These are phyloP conservation scores for Scelioninae gen. 2 DNA, from an alignment of 2,888 invertebrate species.

Conservation along the genomic window DNA sequence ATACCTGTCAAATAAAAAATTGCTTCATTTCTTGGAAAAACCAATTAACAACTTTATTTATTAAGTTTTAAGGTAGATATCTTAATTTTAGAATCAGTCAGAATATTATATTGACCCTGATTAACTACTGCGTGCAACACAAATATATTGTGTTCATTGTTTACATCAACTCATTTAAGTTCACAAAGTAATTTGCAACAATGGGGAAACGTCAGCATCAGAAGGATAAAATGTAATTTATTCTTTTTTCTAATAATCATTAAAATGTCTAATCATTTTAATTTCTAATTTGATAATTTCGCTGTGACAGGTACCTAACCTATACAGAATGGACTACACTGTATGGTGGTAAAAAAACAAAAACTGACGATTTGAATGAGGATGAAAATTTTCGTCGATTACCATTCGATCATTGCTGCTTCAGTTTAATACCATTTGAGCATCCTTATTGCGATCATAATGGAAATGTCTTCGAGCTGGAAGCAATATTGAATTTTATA, in stretches of 20 bases:
- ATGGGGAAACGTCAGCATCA: slow-evolving; percentile 97
- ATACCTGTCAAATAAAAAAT: too few relatives aligned
- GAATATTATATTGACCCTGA: too few relatives aligned
- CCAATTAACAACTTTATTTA: too few relatives aligned
- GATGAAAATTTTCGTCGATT: slow-evolving; percentile 91
- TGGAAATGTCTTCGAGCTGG: slow-evolving; percentile 95
- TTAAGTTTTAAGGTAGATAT: too few relatives aligned
- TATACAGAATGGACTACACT: slow-evolving; percentile 93
- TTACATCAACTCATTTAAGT: too few relatives aligned
- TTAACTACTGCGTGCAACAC: too few relatives aligned
- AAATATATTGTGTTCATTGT: too few relatives aligned
- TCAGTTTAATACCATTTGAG: slow-evolving; percentile 94
- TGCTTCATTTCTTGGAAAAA: too few relatives aligned
- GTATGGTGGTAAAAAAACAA: slow-evolving; percentile 89
- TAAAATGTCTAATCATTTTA: slow-evolving; percentile 21
- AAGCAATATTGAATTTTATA: slow-evolving; percentile 89
- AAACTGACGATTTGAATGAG: slow-evolving; percentile 81
- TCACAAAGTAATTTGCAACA: slow-evolving; percentile 71
- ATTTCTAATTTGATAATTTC: slow-evolving; percentile 22
- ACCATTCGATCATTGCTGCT: slow-evolving; percentile 94
- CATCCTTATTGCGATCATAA: slow-evolving; percentile 92
- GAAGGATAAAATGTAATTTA: slow-evolving; percentile 83
- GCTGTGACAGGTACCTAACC: slow-evolving; percentile 83
- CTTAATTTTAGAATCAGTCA: too few relatives aligned
- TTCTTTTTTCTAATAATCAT: slow-evolving; percentile 9